phyloP scores from a whole-genome alignment of 2,113 vertebrate genomes.

The Python bivittatus region DNA sequence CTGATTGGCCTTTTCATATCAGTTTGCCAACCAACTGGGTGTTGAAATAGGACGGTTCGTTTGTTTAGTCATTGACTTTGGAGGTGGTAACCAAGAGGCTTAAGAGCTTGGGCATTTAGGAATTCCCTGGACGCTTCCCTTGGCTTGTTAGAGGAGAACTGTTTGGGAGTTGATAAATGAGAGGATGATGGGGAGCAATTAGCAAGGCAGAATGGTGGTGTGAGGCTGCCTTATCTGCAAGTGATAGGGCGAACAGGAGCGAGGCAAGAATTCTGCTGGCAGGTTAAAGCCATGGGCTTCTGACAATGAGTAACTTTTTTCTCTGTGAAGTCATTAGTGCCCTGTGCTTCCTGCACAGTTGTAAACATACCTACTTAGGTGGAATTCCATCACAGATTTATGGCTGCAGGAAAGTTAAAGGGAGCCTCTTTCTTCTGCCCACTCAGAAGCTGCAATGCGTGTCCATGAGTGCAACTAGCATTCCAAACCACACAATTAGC shows the following conservation, averaged over 20 bases:
- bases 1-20: background rate
- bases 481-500: background rate
- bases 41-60: slow-evolving; percentile 49
- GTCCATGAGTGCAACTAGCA: background rate
- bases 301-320: slow-evolving; percentile 71
- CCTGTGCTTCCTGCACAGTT: slow-evolving; percentile 31
- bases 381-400: background rate
- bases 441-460: background rate
- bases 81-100: slow-evolving; percentile 36
- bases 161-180: slow-evolving; percentile 61
- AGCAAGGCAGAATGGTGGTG: slow-evolving; percentile 34
- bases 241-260: background rate
- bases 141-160: slow-evolving; percentile 56
- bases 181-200: slow-evolving; percentile 47
- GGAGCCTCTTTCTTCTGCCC: slow-evolving; percentile 4
- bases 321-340: slow-evolving; percentile 43
- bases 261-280: slow-evolving; percentile 57
- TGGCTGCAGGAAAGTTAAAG: slow-evolving; percentile 33
- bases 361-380: slow-evolving; percentile 43
- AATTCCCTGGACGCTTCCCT: slow-evolving; percentile 56
- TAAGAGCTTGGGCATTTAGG: slow-evolving; percentile 43
- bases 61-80: slow-evolving; percentile 57
- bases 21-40: slow-evolving; percentile 50
- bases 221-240: slow-evolving; percentile 24
- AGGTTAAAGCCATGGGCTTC: slow-evolving; percentile 48